A percentile compares a stretch with the other conserved stretches of the same genome.
phyloP scores from a whole-genome alignment of 2,113 vertebrate species.

The Calyptomena viridis region DNA sequence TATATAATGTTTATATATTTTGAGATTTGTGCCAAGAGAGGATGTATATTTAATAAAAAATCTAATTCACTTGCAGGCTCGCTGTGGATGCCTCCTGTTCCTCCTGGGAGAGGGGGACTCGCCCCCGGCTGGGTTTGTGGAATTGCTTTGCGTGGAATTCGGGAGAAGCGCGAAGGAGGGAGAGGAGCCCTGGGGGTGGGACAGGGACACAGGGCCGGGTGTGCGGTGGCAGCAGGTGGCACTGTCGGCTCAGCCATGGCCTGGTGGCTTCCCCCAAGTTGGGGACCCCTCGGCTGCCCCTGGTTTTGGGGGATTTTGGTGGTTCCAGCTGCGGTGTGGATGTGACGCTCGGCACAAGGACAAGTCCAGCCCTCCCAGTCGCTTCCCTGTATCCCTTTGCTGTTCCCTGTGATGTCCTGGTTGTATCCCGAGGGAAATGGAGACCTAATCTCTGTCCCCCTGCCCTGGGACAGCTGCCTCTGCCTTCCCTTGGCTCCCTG shows the following conservation, averaged over 20 bases:
- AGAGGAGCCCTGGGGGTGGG: not conserved
- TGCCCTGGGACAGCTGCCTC: no score
- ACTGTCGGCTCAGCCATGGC: conserved; percentile 14
- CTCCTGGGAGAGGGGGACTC: no score
- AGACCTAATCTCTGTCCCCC: not conserved
- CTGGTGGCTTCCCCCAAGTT: not conserved
- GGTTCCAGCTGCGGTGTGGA: accelerated
- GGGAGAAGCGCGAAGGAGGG: not conserved
- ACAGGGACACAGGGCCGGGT: not conserved
- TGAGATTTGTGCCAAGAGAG: conserved; percentile 77
- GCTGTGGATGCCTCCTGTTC: not conserved
- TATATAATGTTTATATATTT: conserved; percentile 79
- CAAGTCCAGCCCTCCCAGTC: accelerated
- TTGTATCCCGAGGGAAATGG: not conserved
- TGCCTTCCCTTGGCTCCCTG: not conserved
- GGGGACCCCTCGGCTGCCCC: not conserved
- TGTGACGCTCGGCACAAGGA: accelerated
- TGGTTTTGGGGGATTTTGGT: not conserved
- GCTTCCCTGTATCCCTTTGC: not conserved
- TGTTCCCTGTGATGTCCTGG: not conserved
- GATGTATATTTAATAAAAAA: conserved; percentile 81
- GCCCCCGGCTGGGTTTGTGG: accelerated
- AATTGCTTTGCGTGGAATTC: accelerated
- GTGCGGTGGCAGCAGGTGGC: conserved; percentile 51
- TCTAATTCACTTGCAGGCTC: not conserved